phyloP scores from a whole-genome alignment of 2,797 vertebrate species.

The Chelmon rostratus region DNA sequence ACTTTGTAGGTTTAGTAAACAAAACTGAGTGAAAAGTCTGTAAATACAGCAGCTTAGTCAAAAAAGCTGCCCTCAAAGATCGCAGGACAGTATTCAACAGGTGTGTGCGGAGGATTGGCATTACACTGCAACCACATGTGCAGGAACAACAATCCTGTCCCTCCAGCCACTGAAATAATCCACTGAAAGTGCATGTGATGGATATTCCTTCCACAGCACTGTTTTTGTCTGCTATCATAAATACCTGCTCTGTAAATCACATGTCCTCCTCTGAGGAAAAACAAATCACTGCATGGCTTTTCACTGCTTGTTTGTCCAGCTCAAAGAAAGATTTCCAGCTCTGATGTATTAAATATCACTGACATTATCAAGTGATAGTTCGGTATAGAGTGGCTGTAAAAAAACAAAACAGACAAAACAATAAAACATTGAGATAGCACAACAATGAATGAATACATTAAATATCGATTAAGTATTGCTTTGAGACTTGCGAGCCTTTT shows the following conservation, averaged over 20 bases:
- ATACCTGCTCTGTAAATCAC: background rate
- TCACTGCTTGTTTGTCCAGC: too few species aligned
- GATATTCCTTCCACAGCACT: background rate
- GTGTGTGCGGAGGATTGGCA: background rate
- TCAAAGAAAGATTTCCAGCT: background rate
- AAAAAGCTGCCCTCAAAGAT: background rate
- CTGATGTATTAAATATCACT: background rate
- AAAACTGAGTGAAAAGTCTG: background rate
- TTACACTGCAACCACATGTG: background rate
- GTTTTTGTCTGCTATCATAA: background rate
- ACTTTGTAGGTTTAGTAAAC: background rate
- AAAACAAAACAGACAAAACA: background rate
- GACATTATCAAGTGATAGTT: background rate
- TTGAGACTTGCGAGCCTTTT: background rate
- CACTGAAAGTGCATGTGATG: background rate
- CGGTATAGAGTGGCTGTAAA: background rate
- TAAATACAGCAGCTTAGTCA: background rate
- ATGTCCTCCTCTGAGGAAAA: too few species aligned
- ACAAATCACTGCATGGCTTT: too few species aligned
- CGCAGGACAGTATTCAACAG: background rate
- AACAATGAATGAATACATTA: background rate
- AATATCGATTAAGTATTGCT: background rate
- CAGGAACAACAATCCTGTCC: background rate
- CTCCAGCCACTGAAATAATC: background rate
- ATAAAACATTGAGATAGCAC: background rate